Base-by-base conservation (phyloP, 2,888 invertebrate genomes). In the Penaeus monodon region DNA sequence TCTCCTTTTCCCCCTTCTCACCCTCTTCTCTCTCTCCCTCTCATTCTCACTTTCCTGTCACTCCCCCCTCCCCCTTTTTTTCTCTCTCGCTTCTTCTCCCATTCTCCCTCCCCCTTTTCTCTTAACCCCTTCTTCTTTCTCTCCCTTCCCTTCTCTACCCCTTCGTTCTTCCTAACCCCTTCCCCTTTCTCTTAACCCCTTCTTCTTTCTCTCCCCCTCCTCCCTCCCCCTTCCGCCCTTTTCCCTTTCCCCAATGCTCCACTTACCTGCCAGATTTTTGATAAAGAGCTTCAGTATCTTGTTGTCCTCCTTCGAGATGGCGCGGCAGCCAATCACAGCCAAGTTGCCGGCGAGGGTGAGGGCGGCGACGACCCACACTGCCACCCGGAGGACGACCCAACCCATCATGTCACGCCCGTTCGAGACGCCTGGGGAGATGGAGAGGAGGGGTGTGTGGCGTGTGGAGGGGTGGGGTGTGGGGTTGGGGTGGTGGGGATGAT, bases 271-370 rank as follows among this genome's bases (percentile, higher is more conserved):
- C 66, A 95, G 92, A 91, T 95, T 95, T 84, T 94, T 93, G 85
- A 95, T 94, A 79, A 95, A 94, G 91, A 95, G 93, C 77, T 94
- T 95, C 0, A 95, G 93, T 0, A 94, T 94, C 78, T 93, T 93
- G 91, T 95, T 95, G 91, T 95, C 95, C 91, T 95, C 94, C 63
- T 93, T 93, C 84, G 94, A 93, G 20, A 94, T 93, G 88, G 90
- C 82, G 63, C 91, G 74, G 88, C 91, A 91, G 22, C 90, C 89
- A 22, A 91, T 85, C 14, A 91, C 91, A 2, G 91, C 57, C 20
- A 89, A 79, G 86, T 92, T 92, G 17, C 91, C 91, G 8, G 89
- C 57, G 68, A 91, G 88, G 2, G 91, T 91, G 29, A 91, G 85
- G 33, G 90, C 68, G 10, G 91, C 91, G 44, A 92, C 91, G 22